phyloP scores from a whole-genome alignment of 37 sponge, comb jelly and placozoan species.

The Theonella swinhoei region DNA sequence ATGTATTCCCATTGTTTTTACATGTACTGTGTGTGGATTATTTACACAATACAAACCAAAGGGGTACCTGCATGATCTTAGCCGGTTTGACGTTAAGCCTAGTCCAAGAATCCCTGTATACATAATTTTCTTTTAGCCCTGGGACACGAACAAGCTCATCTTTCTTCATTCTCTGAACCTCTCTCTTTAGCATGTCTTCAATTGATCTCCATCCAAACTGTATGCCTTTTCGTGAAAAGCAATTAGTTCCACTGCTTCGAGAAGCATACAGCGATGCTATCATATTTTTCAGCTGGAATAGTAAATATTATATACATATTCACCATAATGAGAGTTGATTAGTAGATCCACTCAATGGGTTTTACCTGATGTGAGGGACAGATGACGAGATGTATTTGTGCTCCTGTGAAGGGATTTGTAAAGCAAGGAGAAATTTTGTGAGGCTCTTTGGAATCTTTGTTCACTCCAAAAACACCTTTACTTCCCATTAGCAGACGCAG shows the following conservation, averaged over 20 bases:
- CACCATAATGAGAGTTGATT: neutral
- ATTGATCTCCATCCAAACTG: conserved; percentile 47
- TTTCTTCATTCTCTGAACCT: neutral
- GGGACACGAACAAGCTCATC: conserved; percentile 12
- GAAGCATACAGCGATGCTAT: conserved; percentile 27
- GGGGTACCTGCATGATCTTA: conserved; percentile 47
- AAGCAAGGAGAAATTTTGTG: neutral
- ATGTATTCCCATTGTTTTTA: too few relatives aligned
- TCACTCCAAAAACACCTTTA: neutral
- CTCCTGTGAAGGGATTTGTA: conserved; percentile 7
- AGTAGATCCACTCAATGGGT: neutral
- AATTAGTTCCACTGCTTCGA: conserved; percentile 22
- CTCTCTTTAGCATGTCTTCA: conserved; percentile 12
- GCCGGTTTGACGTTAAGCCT: conserved; percentile 44
- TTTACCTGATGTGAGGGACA: neutral
- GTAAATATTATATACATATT: too few relatives aligned
- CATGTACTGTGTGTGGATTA: too few relatives aligned
- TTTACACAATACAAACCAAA: too few relatives aligned
- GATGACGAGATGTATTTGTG: neutral
- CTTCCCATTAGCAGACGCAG: neutral
- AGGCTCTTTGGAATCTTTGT: neutral
- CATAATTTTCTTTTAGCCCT: conserved; percentile 2
- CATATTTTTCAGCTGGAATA: conserved; percentile 55
- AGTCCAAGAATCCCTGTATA: too few relatives aligned
- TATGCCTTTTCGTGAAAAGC: conserved; percentile 3